Evolutionary conservation across 1,140 invertebrate species (phyloP).

Genomic region (Lutraria rhynchaena): DNA sequence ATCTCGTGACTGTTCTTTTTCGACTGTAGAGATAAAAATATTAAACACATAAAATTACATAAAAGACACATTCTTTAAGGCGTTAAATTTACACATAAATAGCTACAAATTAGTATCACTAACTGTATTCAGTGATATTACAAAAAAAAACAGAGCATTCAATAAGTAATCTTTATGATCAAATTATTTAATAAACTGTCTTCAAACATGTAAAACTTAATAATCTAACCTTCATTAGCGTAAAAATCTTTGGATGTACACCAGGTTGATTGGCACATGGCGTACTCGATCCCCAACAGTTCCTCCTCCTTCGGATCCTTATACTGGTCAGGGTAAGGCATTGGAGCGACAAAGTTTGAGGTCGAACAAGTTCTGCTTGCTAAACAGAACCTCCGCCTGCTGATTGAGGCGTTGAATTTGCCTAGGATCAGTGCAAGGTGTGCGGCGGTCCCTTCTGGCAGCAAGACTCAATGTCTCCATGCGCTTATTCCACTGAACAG

Average conservation of each 20-base stretch:
- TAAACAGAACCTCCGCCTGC: constrained; percentile 4
- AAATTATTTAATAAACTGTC: too few relatives aligned
- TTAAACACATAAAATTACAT: neutral
- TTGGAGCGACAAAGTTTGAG: constrained; percentile 2
- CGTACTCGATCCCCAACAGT: neutral
- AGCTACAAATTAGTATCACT: too few relatives aligned
- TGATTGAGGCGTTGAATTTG: neutral
- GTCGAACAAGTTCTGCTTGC: neutral
- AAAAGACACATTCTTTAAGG: neutral
- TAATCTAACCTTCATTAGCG: neutral
- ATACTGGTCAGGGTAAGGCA: neutral
- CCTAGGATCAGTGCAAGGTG: constrained; percentile 2
- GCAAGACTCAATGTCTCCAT: too few relatives aligned
- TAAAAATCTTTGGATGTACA: neutral
- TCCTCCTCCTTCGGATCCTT: neutral
- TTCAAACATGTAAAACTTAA: too few relatives aligned
- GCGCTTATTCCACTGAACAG: too few relatives aligned
- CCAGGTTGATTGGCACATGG: neutral
- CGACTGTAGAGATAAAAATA: constrained; percentile 1
- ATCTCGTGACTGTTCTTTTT: neutral
- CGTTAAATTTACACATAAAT: constrained; percentile 2
- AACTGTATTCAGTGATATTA: too few relatives aligned
- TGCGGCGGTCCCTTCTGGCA: neutral
- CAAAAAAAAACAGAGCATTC: too few relatives aligned
- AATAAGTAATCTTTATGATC: too few relatives aligned